Conservation (phyloP, 2,113 vertebrate species). For the Onychostruthus taczanowskii region DNA sequence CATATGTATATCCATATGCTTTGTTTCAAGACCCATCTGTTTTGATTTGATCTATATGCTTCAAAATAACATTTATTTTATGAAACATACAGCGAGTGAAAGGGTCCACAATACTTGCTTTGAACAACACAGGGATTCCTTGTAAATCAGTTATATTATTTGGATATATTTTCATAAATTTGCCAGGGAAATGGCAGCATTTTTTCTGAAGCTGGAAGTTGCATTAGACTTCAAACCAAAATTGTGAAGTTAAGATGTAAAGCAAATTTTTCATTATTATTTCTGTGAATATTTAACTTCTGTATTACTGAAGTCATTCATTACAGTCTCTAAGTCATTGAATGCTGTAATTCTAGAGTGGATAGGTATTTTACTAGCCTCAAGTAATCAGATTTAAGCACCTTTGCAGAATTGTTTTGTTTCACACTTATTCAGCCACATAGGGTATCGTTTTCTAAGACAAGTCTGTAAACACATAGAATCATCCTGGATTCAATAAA, state of each 20-base stretch:
- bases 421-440: neutral
- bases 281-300: neutral
- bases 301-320: neutral
- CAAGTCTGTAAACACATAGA: neutral
- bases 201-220: neutral
- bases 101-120: neutral
- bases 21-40: conserved; percentile 64
- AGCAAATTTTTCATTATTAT: neutral
- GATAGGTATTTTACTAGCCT: neutral
- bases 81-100: conserved; percentile 26
- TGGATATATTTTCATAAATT: neutral
- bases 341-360: neutral
- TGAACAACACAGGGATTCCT: neutral
- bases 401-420: neutral
- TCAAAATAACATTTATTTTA: conserved; percentile 59
- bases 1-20: conserved; percentile 69
- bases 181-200: neutral
- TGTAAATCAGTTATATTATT: neutral
- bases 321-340: neutral
- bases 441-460: neutral
- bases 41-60: conserved; percentile 48
- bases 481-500: neutral
- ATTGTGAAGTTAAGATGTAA: neutral
- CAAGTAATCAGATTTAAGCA: neutral
- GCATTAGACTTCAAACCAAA: neutral